These are phyloP conservation scores for Lycaena phlaeas DNA, from an alignment of 2,888 invertebrate genomes.

Conservation along the genomic window DNA sequence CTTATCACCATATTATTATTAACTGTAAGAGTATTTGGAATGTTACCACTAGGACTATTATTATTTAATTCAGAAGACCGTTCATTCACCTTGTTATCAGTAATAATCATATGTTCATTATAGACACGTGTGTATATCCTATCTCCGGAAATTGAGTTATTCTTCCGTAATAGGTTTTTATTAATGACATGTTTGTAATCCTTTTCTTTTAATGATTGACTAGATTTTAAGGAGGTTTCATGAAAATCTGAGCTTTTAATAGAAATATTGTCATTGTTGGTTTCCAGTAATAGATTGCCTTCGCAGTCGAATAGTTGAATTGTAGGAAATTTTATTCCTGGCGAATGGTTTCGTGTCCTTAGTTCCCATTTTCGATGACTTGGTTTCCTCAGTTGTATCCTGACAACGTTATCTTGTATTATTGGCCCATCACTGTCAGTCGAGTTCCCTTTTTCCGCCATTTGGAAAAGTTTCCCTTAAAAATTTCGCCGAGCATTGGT, in stretches of 20 bases:
- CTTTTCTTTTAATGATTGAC: conserved; percentile 51
- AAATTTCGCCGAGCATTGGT: conserved; percentile 24
- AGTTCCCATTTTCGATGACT: conserved; percentile 77
- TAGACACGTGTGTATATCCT: conserved; percentile 59
- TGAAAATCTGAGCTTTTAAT: conserved; percentile 57
- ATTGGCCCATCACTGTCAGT: conserved; percentile 61
- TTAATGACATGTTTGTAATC: conserved; percentile 51
- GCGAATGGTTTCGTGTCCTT: conserved; percentile 75
- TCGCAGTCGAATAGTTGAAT: conserved; percentile 77
- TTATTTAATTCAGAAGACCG: conserved; percentile 30
- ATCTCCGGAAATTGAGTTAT: conserved; percentile 57
- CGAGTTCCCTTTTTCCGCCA: conserved; percentile 45
- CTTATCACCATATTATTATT: too few species aligned
- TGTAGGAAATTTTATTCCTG: conserved; percentile 71
- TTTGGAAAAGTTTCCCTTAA: conserved; percentile 29
- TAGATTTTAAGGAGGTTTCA: conserved; percentile 35
- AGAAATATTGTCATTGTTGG: conserved; percentile 70
- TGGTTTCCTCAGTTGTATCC: conserved; percentile 75
- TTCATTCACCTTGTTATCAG: conserved; percentile 27
- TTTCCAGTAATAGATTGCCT: conserved; percentile 74
- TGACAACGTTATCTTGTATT: conserved; percentile 71
- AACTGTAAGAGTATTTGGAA: conserved; percentile 55
- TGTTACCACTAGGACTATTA: conserved; percentile 46
- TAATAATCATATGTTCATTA: conserved; percentile 29
- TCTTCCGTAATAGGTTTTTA: conserved; percentile 46